Percentiles rank a stretch among this genome's conserved stretches.
Evolutionary conservation across 2,797 vertebrate genomes (phyloP).

Genomic region (Glossophaga mutica): DNA sequence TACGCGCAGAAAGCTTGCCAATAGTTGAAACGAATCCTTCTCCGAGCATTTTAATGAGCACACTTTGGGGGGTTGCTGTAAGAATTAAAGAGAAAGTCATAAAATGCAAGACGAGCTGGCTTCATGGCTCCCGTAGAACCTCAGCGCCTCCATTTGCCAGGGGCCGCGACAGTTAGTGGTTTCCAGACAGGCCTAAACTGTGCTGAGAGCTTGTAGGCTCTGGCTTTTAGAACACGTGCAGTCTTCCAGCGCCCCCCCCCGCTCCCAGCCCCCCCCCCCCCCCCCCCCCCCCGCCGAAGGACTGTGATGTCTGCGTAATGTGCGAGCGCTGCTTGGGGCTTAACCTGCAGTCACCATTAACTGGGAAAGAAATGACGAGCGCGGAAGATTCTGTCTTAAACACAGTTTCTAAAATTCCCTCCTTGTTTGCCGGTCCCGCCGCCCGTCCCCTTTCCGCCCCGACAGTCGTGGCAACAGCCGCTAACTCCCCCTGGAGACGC

Average conservation of each 20-base stretch:
- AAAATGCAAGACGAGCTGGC: slow-evolving; percentile 68
- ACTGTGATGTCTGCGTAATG: slow-evolving; percentile 44
- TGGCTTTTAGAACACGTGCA: slow-evolving; percentile 37
- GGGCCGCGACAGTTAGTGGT: slow-evolving; percentile 68
- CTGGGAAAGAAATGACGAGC: slow-evolving; percentile 10
- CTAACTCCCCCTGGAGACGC: neutral
- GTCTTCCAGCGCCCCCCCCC: slow-evolving; percentile 52
- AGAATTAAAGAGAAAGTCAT: slow-evolving; percentile 70
- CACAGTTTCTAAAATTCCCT: neutral
- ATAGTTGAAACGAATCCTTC: slow-evolving; percentile 17
- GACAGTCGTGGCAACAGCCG: neutral
- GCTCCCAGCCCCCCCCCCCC: neutral
- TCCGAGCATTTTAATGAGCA: slow-evolving; percentile 50
- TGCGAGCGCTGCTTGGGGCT: slow-evolving; percentile 55
- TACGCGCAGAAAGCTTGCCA: slow-evolving; percentile 22
- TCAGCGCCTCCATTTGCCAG: slow-evolving; percentile 46
- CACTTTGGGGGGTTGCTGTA: neutral
- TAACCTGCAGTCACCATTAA: slow-evolving; percentile 47
- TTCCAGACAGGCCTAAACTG: slow-evolving; percentile 72
- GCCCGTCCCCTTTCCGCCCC: neutral
- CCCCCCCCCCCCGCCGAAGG: neutral
- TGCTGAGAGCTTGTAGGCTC: slow-evolving; percentile 67
- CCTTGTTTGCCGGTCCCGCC: neutral
- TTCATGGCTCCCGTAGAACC: slow-evolving; percentile 62
- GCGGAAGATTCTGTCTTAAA: slow-evolving; percentile 35